Evolutionary conservation across 2,113 vertebrate genomes (phyloP).

Genomic region (Seriola quinqueradiata): DNA sequence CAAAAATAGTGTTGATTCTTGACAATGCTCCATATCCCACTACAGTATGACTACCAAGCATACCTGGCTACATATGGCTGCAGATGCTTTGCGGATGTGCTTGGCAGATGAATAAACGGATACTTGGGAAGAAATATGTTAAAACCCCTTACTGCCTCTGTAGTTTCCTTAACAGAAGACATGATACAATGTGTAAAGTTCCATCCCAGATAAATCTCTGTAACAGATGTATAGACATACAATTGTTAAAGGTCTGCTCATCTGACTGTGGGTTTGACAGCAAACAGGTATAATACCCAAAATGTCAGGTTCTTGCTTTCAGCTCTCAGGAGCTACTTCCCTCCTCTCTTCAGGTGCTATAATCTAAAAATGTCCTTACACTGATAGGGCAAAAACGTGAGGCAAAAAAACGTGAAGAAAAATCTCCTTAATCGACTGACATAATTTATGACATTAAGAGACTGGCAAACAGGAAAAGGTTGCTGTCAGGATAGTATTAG

Average conservation of each 20-base stretch:
- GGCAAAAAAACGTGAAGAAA: no score
- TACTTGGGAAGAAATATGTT: neutral
- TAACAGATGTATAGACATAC: neutral
- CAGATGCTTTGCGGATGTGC: neutral
- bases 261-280: slow-evolving; percentile 3
- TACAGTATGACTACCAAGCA: neutral
- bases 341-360: neutral
- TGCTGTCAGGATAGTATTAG: slow-evolving; percentile 88
- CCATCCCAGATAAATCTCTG: neutral
- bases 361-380: slow-evolving; percentile 42
- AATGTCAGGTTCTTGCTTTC: neutral
- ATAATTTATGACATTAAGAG: slow-evolving; percentile 86
- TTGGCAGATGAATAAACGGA: neutral
- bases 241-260: neutral
- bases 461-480: slow-evolving; percentile 87
- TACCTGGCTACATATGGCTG: neutral
- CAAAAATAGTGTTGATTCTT: neutral
- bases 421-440: slow-evolving; percentile 76
- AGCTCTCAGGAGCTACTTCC: slow-evolving; percentile 17
- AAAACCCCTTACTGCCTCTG: neutral
- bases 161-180: neutral
- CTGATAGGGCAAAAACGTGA: slow-evolving; percentile 33
- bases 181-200: neutral
- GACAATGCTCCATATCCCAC: neutral
- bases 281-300: slow-evolving; percentile 6